phyloP scores from a whole-genome alignment of 2,113 vertebrate genomes.

The Mustelus asterias region DNA sequence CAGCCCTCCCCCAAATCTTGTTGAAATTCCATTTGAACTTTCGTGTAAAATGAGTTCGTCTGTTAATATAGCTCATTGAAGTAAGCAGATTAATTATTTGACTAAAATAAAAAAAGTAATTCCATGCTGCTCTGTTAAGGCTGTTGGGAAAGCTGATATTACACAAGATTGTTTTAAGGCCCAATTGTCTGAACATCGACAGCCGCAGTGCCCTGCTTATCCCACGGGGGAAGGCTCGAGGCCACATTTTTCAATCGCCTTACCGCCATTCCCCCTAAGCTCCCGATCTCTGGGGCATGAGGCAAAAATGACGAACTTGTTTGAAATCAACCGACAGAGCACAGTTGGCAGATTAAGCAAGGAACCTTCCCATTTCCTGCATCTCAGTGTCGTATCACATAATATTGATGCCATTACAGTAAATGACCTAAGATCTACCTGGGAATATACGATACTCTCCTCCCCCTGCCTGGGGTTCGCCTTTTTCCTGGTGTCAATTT shows the following conservation, averaged over 20 bases:
- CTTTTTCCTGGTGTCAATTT: background rate
- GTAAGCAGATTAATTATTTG: background rate
- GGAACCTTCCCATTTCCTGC: background rate
- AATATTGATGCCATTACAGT: background rate
- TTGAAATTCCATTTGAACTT: background rate
- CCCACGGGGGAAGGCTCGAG: background rate
- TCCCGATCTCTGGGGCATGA: background rate
- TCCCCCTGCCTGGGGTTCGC: background rate
- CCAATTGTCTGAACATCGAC: background rate
- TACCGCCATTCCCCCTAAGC: too few relatives aligned
- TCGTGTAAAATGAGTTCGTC: background rate
- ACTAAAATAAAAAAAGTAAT: background rate
- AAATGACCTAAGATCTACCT: background rate
- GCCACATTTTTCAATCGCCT: background rate
- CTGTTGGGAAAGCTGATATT: background rate
- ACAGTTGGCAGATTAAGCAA: background rate
- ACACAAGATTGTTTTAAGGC: background rate
- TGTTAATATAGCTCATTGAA: background rate
- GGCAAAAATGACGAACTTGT: background rate
- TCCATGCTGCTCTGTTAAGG: background rate
- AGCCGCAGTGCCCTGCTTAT: background rate
- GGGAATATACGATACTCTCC: background rate
- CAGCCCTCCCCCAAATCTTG: background rate
- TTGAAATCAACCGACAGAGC: background rate
- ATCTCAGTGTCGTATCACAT: background rate